phyloP scores from a whole-genome alignment of 64 coral and sea anemone genomes.

The Stylophora pistillata region DNA sequence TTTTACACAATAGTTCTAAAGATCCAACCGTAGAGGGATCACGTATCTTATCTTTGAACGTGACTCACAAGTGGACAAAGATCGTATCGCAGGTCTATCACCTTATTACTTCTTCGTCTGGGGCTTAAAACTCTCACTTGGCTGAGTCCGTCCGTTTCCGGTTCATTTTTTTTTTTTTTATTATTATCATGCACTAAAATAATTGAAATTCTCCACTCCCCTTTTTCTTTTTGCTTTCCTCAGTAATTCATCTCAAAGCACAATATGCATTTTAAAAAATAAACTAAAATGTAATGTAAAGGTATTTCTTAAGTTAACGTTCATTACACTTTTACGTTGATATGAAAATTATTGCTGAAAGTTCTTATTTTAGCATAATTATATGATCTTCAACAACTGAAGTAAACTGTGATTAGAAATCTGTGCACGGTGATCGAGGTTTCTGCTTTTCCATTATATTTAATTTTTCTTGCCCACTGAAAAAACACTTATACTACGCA shows the following conservation, averaged over 20 bases:
- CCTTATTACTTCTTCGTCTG: background rate
- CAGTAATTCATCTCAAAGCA: background rate
- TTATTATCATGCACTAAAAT: too few species aligned
- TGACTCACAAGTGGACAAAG: conserved; percentile 16
- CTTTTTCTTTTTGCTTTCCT: too few species aligned
- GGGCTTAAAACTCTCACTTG: conserved; percentile 19
- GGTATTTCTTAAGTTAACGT: background rate
- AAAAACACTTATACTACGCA: background rate
- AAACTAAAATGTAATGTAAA: background rate
- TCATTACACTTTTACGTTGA: background rate
- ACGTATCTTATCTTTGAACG: background rate
- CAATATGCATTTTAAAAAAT: background rate
- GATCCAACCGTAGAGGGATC: background rate
- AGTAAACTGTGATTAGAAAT: too few species aligned
- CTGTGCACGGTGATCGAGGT: too few species aligned
- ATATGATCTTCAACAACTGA: too few species aligned
- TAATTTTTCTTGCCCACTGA: too few species aligned
- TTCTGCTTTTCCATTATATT: too few species aligned
- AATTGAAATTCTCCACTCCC: too few species aligned
- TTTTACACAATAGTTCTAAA: background rate
- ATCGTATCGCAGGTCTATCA: background rate
- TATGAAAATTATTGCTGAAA: too few species aligned
- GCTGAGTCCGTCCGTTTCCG: background rate
- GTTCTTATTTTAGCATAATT: too few species aligned
- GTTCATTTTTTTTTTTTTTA: background rate